Conservation (phyloP, 2,797 vertebrate species). For the Remorina albescens region DNA sequence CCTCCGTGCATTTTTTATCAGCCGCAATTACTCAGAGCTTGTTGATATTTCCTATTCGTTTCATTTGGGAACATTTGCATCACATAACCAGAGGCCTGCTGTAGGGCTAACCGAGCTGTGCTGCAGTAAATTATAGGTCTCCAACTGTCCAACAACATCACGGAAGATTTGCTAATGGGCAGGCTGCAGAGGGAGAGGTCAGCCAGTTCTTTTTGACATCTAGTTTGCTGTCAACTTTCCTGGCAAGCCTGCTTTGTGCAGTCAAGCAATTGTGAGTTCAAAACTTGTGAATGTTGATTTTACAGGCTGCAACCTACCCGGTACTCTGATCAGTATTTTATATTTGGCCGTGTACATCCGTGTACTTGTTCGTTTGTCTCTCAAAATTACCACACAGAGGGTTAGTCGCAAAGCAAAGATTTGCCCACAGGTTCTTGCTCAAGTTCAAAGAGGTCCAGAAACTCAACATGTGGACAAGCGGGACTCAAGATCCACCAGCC, state of each 20-base stretch:
- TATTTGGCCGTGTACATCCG: background rate
- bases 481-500: background rate
- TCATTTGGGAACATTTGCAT: conserved; percentile 81
- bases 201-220: conserved; percentile 46
- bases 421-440: background rate
- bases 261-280: conserved; percentile 7
- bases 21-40: conserved; percentile 79
- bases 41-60: conserved; percentile 82
- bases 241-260: conserved; percentile 12
- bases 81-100: conserved; percentile 79
- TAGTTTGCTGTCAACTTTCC: conserved; percentile 29
- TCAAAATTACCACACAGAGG: background rate
- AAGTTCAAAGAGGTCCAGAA: background rate
- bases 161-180: conserved; percentile 63
- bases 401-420: background rate
- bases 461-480: background rate
- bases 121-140: conserved; percentile 70
- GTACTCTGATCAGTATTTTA: background rate
- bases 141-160: conserved; percentile 64
- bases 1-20: conserved; percentile 81
- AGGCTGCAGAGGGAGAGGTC: conserved; percentile 52
- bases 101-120: conserved; percentile 69
- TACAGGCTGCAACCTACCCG: background rate
- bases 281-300: conserved; percentile 30
- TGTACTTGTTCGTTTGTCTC: conserved; percentile 13